phyloP scores from a whole-genome alignment of 1,140 invertebrate species.

The Homalodisca vitripennis region DNA sequence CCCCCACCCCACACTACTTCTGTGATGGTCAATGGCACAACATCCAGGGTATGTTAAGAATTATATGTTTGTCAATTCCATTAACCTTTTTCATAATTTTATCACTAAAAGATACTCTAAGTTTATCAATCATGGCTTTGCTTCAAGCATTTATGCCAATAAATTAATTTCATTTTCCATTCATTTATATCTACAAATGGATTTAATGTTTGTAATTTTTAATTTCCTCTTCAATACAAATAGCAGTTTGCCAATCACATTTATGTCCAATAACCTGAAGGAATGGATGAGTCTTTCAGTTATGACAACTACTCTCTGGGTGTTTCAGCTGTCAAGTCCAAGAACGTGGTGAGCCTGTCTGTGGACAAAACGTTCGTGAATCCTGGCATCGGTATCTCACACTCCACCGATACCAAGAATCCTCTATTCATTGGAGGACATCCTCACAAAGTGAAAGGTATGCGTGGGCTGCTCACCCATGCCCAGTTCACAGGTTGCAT shows the following conservation, averaged over 20 bases:
- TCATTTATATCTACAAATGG: no score
- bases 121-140: neutral
- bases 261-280: no score
- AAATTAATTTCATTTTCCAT: no score
- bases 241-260: no score
- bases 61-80: neutral
- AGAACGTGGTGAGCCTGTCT: slow-evolving; percentile 76
- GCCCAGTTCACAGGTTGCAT: slow-evolving; percentile 84
- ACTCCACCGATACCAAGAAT: slow-evolving; percentile 75
- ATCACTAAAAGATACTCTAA: neutral
- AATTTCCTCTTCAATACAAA: no score
- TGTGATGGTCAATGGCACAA: slow-evolving; percentile 96
- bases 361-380: slow-evolving; percentile 73
- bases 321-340: slow-evolving; percentile 75
- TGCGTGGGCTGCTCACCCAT: slow-evolving; percentile 58
- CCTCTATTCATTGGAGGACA: slow-evolving; percentile 90
- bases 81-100: neutral
- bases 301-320: no score
- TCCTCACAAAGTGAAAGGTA: slow-evolving; percentile 49
- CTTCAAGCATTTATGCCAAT: neutral
- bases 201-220: no score
- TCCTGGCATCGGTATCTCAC: slow-evolving; percentile 65
- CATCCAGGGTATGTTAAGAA: slow-evolving; percentile 67
- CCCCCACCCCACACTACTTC: slow-evolving; percentile 62
- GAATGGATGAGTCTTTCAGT: no score